Conservation (phyloP, 2,113 vertebrate species). For the Nothocercus julius region DNA sequence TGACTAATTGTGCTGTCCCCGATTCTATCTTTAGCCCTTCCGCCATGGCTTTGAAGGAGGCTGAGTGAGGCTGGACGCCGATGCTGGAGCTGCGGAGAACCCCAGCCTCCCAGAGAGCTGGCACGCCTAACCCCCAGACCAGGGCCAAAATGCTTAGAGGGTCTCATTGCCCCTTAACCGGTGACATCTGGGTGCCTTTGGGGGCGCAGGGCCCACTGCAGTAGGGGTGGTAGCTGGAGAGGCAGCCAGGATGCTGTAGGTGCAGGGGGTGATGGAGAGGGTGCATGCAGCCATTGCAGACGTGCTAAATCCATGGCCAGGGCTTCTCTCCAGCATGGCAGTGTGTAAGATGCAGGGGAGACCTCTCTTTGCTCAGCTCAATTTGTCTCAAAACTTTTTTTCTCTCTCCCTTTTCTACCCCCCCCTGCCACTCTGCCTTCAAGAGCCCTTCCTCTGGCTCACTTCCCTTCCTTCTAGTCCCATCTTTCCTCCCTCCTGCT, state of each 20-base stretch:
- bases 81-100: neutral
- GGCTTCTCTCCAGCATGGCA: rapidly evolving
- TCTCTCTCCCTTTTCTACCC: neutral
- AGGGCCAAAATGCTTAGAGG: neutral
- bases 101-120: neutral
- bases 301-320: neutral
- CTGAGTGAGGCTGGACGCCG: neutral
- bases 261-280: neutral
- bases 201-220: neutral
- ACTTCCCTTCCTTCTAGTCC: neutral
- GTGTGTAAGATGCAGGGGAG: neutral
- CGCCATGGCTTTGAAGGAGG: slow-evolving; percentile 35
- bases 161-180: neutral
- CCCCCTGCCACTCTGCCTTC: neutral
- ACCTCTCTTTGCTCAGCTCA: neutral
- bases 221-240: too few relatives aligned
- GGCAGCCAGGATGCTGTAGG: too few relatives aligned
- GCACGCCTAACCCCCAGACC: neutral
- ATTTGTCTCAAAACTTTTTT: neutral
- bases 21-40: slow-evolving; percentile 60
- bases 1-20: slow-evolving; percentile 38
- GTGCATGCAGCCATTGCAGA: neutral
- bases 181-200: too few relatives aligned
- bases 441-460: neutral
- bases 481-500: neutral